Conservation (phyloP, 2,888 invertebrate genomes). For the Digitonthophagus gazella region DNA sequence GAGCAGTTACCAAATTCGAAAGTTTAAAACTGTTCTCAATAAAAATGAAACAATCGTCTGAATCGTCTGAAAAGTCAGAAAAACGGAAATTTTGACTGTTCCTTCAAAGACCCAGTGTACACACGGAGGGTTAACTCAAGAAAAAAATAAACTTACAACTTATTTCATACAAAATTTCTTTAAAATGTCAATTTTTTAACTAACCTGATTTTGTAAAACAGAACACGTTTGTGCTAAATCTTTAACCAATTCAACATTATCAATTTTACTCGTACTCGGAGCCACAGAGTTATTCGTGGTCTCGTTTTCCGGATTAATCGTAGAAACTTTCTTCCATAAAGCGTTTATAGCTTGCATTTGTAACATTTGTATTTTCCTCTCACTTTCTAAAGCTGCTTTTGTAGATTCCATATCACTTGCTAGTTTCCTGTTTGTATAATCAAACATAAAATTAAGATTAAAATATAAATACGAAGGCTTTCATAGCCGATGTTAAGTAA, state of each 20-base stretch:
- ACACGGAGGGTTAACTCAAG: too few species aligned
- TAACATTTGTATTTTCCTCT: slow-evolving; percentile 79
- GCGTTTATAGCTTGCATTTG: slow-evolving; percentile 91
- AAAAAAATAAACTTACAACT: slow-evolving; percentile 1
- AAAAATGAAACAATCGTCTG: too few species aligned
- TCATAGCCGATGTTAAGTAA: neutral
- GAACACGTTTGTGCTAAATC: slow-evolving; percentile 76
- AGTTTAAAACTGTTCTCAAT: too few species aligned
- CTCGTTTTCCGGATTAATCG: slow-evolving; percentile 55
- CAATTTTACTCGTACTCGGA: slow-evolving; percentile 34
- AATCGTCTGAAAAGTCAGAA: too few species aligned
- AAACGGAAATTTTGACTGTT: too few species aligned
- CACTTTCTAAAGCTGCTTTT: slow-evolving; percentile 79
- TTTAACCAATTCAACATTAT: slow-evolving; percentile 64
- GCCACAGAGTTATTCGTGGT: neutral
- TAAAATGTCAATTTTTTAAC: neutral
- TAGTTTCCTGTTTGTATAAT: slow-evolving; percentile 75
- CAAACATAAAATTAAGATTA: too few species aligned
- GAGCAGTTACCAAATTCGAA: too few species aligned
- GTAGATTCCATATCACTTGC: slow-evolving; percentile 83
- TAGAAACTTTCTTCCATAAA: slow-evolving; percentile 82
- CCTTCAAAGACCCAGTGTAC: too few species aligned
- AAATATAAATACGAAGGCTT: too few species aligned
- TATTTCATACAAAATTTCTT: too few species aligned
- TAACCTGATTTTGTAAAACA: slow-evolving; percentile 68